A percentile compares a stretch with the other conserved stretches of the same genome.
These are phyloP conservation scores for Tortrix viridana DNA, from an alignment of 2,888 invertebrate species.

Conservation along the genomic window DNA sequence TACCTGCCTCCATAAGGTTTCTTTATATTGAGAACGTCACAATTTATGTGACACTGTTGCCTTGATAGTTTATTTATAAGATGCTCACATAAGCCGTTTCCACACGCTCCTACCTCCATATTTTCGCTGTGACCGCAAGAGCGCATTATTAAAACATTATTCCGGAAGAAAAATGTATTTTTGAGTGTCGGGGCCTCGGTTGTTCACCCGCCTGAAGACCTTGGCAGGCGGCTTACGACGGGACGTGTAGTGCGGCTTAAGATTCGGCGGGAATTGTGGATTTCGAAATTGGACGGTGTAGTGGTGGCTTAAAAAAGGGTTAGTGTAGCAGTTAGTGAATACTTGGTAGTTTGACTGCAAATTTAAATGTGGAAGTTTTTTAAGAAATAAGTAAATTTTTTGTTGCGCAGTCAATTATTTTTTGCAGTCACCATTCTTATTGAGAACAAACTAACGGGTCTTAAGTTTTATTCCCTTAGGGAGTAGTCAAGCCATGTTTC, in stretches of 20 bases:
- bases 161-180: slow-evolving; percentile 63
- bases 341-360: background rate
- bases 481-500: too few relatives aligned
- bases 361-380: too few relatives aligned
- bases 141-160: slow-evolving; percentile 72
- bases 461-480: too few relatives aligned
- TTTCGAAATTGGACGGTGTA: slow-evolving; percentile 13
- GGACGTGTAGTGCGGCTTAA: slow-evolving; percentile 24
- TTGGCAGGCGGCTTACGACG: slow-evolving; percentile 38
- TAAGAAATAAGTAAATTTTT: too few relatives aligned
- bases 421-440: too few relatives aligned
- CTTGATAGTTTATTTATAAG: background rate
- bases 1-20: too few relatives aligned
- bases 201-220: slow-evolving; percentile 44
- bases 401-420: too few relatives aligned
- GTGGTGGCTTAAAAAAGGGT: slow-evolving; percentile 7
- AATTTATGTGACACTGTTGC: too few relatives aligned
- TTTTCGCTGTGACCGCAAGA: slow-evolving; percentile 59
- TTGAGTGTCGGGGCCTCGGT: slow-evolving; percentile 48
- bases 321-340: background rate
- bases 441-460: too few relatives aligned
- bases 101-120: slow-evolving; percentile 42
- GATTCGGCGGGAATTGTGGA: slow-evolving; percentile 10
- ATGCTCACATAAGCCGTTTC: slow-evolving; percentile 39
- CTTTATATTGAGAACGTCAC: too few relatives aligned